Evolutionary conservation across 2,888 invertebrate genomes (phyloP).

Genomic region (Colletes collaris): DNA sequence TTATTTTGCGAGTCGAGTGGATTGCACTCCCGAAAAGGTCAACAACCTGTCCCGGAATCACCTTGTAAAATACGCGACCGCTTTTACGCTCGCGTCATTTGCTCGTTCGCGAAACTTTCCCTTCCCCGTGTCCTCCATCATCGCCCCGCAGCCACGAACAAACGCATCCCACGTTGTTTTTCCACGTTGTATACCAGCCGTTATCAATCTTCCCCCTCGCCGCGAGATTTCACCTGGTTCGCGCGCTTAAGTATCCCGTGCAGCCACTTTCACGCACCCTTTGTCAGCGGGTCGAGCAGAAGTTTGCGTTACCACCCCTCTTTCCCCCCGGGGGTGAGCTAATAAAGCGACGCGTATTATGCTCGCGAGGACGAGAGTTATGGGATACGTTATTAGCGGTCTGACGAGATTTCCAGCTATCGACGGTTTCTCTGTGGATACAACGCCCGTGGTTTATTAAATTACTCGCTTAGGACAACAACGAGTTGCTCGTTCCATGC

Average conservation of each 20-base stretch:
- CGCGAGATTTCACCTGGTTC: constrained; percentile 39
- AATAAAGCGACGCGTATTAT: constrained; percentile 19
- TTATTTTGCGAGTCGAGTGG: constrained; percentile 1
- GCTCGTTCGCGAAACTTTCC: constrained; percentile 42
- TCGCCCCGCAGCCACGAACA: constrained; percentile 38
- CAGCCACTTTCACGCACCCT: constrained; percentile 24
- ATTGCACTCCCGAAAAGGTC: constrained; percentile 5
- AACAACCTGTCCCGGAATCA: constrained; percentile 4
- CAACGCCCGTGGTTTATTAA: constrained; percentile 6
- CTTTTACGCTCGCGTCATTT: constrained; percentile 45
- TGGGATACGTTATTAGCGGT: constrained; percentile 10
- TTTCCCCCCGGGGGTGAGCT: constrained; percentile 7
- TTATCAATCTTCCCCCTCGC: constrained; percentile 61
- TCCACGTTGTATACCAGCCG: constrained; percentile 38
- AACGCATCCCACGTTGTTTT: constrained; percentile 66
- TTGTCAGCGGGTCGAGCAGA: constrained; percentile 7
- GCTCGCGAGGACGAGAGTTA: constrained; percentile 15
- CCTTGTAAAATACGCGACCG: constrained; percentile 3
- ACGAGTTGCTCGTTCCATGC: too few relatives aligned
- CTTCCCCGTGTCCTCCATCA: constrained; percentile 47
- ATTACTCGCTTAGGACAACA: neutral
- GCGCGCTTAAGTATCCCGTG: constrained; percentile 27
- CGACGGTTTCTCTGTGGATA: neutral
- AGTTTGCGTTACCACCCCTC: constrained; percentile 6
- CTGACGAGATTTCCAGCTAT: constrained; percentile 23